Conservation (phyloP, 1,140 invertebrate genomes). For the Tetraneura akinire region DNA sequence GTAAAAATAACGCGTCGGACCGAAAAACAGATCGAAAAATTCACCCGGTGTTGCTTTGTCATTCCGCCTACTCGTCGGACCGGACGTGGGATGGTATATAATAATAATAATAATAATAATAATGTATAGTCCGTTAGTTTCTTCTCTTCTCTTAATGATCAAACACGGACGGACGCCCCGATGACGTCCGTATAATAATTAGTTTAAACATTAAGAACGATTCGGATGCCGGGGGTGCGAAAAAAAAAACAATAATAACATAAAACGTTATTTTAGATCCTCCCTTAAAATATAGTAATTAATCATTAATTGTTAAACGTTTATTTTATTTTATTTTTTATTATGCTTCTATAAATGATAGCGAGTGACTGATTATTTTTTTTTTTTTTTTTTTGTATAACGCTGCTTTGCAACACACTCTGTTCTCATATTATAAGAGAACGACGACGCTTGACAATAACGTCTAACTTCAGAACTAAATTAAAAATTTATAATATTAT, state of each 20-base stretch:
- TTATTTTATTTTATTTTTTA: not conserved
- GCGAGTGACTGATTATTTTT: no score
- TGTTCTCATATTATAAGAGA: no score
- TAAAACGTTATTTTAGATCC: not conserved
- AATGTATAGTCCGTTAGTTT: not conserved
- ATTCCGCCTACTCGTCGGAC: no score
- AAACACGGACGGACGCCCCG: conserved; percentile 25
- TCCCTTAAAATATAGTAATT: not conserved
- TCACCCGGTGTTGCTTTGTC: not conserved
- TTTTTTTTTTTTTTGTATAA: no score
- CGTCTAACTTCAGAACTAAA: no score
- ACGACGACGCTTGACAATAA: no score
- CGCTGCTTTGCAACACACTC: no score
- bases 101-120: no score
- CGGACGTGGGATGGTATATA: no score
- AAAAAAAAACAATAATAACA: conserved; percentile 17
- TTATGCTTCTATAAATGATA: no score
- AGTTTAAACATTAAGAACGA: conserved; percentile 36
- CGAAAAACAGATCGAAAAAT: not conserved
- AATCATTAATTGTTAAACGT: conserved; percentile 26
- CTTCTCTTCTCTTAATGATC: conserved; percentile 32
- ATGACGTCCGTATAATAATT: conserved; percentile 43
- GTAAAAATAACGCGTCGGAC: conserved; percentile 35
- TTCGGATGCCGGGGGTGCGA: not conserved
- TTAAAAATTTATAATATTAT: no score